phyloP scores from a whole-genome alignment of 2,888 invertebrate species.

The Amaurobius ferox region DNA sequence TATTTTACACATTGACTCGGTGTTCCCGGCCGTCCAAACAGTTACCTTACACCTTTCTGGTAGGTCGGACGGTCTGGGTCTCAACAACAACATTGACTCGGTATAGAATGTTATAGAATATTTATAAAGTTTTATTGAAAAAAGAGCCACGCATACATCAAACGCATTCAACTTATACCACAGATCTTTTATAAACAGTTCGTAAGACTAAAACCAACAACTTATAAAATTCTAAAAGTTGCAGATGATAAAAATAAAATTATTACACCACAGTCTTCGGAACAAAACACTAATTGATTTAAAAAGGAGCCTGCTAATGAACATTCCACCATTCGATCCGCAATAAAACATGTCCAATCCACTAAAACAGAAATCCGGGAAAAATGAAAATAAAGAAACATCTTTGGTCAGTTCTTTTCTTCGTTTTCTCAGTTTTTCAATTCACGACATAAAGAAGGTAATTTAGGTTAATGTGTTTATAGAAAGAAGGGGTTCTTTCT shows the following conservation, averaged over 20 bases:
- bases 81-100: too few species aligned
- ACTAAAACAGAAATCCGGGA: constrained; percentile 5
- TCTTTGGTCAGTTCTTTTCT: constrained; percentile 25
- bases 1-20: too few species aligned
- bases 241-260: not conserved
- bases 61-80: too few species aligned
- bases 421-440: constrained; percentile 22
- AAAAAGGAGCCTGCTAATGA: not conserved
- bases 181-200: too few species aligned
- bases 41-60: too few species aligned
- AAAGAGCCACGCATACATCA: too few species aligned
- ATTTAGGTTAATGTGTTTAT: constrained; percentile 60
- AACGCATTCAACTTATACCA: too few species aligned
- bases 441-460: constrained; percentile 17
- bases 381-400: not conserved
- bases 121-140: too few species aligned
- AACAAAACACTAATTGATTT: not conserved
- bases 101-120: too few species aligned
- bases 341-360: constrained; percentile 13
- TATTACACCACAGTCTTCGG: not conserved
- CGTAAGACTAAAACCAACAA: too few species aligned
- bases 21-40: too few species aligned
- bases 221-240: too few species aligned
- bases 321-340: not conserved
- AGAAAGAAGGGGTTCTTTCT: constrained; percentile 10